Evolutionary conservation across 1,140 invertebrate genomes (phyloP), one percentile per base, ranked within the genome.

Genomic region (Onthophagus taurus): DNA sequence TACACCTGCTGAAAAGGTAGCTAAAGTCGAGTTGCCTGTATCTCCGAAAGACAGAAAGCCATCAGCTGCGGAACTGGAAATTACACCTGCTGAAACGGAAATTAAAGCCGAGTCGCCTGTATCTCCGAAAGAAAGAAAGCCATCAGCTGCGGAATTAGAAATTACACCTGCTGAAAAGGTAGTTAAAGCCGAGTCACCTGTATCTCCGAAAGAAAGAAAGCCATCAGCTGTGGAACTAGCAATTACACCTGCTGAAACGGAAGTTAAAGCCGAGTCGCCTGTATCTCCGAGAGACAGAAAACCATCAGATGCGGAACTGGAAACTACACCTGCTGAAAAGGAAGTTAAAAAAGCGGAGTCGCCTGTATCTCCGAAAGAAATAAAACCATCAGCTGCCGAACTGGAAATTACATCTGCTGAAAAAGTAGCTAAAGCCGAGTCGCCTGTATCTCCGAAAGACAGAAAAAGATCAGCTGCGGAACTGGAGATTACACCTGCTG

Each of bases 1-100:
- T 7, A 45, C 17, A 11, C 19, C 43, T 1, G 20, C 13, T 5
- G 39, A 42, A 24, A 42, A 30, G 23, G 39, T 16, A n/a, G 30
- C 9, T 7, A 30, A 42, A 17, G 12, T 17, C 19, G 31, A 11
- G 3, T 8, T 13, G n/a, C 7, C 29, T 13, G 29, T 8, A 30
- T 8, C 29, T 8, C 2, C 29, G 3, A 13, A 3, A 13, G 14
- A 30, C n/a, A 2, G 11, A 2, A 17, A 34, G 7, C 11, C n/a
- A 30, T 8, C 14, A 8, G 11, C 29, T 11, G 3, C 7, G 2
- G 29, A 30, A 30, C n/a, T 4, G 29, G n/a, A n/a, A n/a, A 2
- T 13, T 2, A 8, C n/a, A 30, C 14, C 29, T 31, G n/a, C n/a
- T 14, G n/a, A 0, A 31, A 31, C n/a, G 29, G 14, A 4, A 31